These are phyloP conservation scores for Heliothis subflexa DNA, from an alignment of 1,140 invertebrate species.

Conservation along the genomic window DNA sequence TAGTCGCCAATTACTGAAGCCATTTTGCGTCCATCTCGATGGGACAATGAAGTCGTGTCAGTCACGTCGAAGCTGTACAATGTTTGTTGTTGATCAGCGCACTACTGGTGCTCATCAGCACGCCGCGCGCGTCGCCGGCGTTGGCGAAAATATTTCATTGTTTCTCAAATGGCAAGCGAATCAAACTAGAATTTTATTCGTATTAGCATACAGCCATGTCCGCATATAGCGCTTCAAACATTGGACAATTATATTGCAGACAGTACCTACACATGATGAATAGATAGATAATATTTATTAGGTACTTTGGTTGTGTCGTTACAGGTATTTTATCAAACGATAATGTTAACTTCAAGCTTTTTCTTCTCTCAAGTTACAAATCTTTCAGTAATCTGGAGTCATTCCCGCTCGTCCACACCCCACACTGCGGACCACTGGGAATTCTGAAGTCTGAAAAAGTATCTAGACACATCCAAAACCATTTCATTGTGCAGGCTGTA, in stretches of 20 bases:
- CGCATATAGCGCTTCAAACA: constrained; percentile 32
- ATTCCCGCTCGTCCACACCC: no score
- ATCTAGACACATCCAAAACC: no score
- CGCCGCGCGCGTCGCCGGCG: constrained; percentile 45
- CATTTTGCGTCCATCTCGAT: neutral
- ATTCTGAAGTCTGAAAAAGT: neutral
- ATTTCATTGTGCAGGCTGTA: no score
- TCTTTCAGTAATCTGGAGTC: neutral
- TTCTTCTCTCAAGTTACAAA: no score
- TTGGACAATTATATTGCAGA: constrained; percentile 24
- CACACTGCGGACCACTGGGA: no score
- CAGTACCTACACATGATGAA: neutral
- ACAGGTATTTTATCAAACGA: neutral
- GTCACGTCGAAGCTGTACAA: constrained; percentile 12
- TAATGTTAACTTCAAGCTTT: no score
- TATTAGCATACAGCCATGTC: constrained; percentile 35
- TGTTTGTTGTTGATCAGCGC: constrained; percentile 7
- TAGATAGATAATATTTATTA: constrained; percentile 7
- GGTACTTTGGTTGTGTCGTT: constrained; percentile 1
- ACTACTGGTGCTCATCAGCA: constrained; percentile 50
- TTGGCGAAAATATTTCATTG: constrained; percentile 75
- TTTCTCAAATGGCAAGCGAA: constrained; percentile 64
- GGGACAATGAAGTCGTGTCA: neutral
- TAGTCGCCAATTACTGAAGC: no score
- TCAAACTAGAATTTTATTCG: constrained; percentile 52